Conservation (phyloP, 2,888 invertebrate genomes). For the Rhorus exstirpatorius region DNA sequence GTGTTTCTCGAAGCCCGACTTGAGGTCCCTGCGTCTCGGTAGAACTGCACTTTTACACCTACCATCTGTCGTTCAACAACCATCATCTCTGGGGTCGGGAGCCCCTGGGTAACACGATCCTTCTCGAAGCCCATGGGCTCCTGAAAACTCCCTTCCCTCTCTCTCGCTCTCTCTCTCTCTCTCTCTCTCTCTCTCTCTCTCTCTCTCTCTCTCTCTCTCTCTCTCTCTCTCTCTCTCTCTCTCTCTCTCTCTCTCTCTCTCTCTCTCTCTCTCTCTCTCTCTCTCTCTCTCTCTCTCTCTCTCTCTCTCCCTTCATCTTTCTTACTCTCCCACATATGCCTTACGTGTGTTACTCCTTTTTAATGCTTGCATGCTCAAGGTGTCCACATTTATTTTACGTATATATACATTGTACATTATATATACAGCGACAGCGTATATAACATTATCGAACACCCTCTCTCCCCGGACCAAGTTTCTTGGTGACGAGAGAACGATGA, state of each 20-base stretch:
- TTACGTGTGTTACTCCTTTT: conserved; percentile 55
- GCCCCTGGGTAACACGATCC: conserved; percentile 71
- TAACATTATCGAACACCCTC: conserved; percentile 9
- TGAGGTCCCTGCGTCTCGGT: conserved; percentile 66
- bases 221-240: conserved; percentile 34
- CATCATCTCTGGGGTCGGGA: conserved; percentile 57
- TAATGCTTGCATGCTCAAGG: conserved; percentile 41
- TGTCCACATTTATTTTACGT: conserved; percentile 6
- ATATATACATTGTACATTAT: neutral
- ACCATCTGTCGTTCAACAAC: conserved; percentile 83
- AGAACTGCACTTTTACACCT: conserved; percentile 78
- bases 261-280: conserved; percentile 40
- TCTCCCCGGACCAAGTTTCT: conserved; percentile 41
- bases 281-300: conserved; percentile 32
- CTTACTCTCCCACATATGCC: conserved; percentile 18
- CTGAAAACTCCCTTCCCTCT: conserved; percentile 60
- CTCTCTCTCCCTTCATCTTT: conserved; percentile 5
- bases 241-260: conserved; percentile 47
- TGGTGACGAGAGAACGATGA: conserved; percentile 35
- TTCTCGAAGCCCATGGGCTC: conserved; percentile 67
- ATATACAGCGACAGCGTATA: too few relatives aligned
- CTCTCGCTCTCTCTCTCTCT: conserved; percentile 41
- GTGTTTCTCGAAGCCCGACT: conserved; percentile 72
- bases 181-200: conserved; percentile 25
- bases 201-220: conserved; percentile 40